phyloP scores from a whole-genome alignment of 1,140 invertebrate genomes.

The Temnothorax nylanderi region DNA sequence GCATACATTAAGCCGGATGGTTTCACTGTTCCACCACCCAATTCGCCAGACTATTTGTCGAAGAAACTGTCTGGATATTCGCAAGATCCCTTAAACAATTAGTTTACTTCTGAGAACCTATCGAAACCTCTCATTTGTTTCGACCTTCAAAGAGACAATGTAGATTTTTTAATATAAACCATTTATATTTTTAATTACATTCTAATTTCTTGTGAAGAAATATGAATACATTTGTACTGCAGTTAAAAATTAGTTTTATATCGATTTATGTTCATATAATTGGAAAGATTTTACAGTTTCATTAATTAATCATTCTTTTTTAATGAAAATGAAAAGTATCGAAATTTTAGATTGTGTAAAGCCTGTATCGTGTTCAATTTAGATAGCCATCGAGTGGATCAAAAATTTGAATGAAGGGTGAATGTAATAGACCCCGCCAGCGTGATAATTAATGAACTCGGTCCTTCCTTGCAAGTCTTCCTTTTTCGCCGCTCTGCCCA shows the following conservation, averaged over 20 bases:
- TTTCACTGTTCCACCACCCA: constrained; percentile 42
- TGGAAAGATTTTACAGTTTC: neutral
- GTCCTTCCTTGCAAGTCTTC: neutral
- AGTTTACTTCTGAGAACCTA: neutral
- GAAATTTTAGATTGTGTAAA: constrained; percentile 57
- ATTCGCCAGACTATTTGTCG: constrained; percentile 65
- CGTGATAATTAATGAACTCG: constrained; percentile 78
- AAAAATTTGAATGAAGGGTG: constrained; percentile 72
- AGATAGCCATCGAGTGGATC: constrained; percentile 76
- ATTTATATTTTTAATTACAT: neutral
- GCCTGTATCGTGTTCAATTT: constrained; percentile 71
- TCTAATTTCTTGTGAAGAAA: neutral
- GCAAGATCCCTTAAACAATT: neutral
- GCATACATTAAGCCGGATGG: constrained; percentile 77
- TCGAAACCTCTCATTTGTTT: neutral
- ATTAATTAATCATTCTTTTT: constrained; percentile 60
- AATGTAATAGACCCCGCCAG: constrained; percentile 76
- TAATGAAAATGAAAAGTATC: constrained; percentile 21
- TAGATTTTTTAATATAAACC: neutral
- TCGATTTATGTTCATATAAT: neutral
- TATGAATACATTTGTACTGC: neutral
- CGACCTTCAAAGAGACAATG: neutral
- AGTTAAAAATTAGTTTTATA: neutral
- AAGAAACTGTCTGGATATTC: neutral
- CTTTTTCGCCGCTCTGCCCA: constrained; percentile 62